Evolutionary conservation across 2,888 invertebrate genomes (phyloP).

Genomic region (Podotricha telesiphe): DNA sequence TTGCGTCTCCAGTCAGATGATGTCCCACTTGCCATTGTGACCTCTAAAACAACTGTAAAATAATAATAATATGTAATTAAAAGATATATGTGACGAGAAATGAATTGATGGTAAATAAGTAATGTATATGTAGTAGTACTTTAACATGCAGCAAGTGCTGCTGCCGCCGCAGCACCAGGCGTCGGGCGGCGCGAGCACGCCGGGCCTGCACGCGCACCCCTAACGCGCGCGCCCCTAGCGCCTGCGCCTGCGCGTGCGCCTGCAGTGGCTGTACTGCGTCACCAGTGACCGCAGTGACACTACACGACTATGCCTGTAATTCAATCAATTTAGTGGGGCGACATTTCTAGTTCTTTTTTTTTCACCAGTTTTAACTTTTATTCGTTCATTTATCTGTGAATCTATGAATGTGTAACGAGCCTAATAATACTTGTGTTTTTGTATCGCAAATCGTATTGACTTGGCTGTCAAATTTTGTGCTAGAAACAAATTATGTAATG

Average conservation of each 20-base stretch:
- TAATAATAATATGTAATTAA: too few species aligned
- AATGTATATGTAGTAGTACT: too few species aligned
- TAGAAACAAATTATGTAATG: constrained; percentile 27
- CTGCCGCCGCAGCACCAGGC: constrained; percentile 59
- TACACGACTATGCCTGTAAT: too few species aligned
- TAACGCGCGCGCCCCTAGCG: constrained; percentile 62
- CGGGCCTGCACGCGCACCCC: constrained; percentile 55
- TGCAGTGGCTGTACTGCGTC: constrained; percentile 10
- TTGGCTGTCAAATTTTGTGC: constrained; percentile 28
- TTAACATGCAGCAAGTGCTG: constrained; percentile 57
- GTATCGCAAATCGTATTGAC: constrained; percentile 15
- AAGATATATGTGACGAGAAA: too few species aligned
- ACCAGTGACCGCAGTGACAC: constrained; percentile 27
- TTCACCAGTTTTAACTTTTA: too few species aligned
- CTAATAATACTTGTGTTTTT: constrained; percentile 1
- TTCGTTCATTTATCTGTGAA: too few species aligned
- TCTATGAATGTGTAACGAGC: not conserved
- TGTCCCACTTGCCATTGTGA: too few species aligned
- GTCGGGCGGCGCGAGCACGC: constrained; percentile 58
- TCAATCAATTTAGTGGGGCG: too few species aligned
- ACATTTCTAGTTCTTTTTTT: too few species aligned
- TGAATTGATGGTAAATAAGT: too few species aligned
- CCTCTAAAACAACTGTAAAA: too few species aligned
- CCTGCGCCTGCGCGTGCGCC: constrained; percentile 40
- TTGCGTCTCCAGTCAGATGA: too few species aligned